Base-by-base conservation (phyloP, 2,888 invertebrate genomes). In the Agrotis exclamationis region DNA sequence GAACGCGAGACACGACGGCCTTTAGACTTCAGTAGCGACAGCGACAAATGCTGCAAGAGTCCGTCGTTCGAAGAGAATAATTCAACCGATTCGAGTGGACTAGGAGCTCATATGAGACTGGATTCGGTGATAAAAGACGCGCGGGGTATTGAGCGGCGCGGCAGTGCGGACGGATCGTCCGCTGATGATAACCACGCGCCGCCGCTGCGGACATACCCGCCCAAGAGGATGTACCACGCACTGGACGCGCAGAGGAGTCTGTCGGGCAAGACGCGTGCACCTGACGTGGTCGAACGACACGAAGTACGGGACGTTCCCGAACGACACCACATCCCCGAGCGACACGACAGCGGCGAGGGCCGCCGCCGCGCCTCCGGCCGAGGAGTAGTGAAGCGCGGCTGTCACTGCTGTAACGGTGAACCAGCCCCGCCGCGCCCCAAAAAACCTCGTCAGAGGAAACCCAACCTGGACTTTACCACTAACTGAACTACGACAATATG, bases 391-490 rank as follows among this genome's bases (percentile, higher is more conserved):
- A 97, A 97, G 82, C 96, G 97, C 54, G 97, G 96, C 63, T 97
- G 97, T 86, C 96, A 96, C 48, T 97, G 97, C 89, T 97, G 97
- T 89, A 96, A 94, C 87, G 97, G 97, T 11, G 94, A 96, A 0
- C 96, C 97, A 1, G 96, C 96, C 4, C 95, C 97, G 13, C 94
- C 95, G 0, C 92, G 96, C 56, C 95, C 97, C 64, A 96, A 97
- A 83, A 92, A 93, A 66, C 88, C 95, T 0, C 86, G 95, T 11
- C 93, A 90, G 69, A 89, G 90, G 57, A 94, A 94, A 80, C 91
- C 91, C 20, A 87, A 86, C 63, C 81, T 89, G 56, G 95, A 95
- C 80, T 94, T 92, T 77, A 83, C 85, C 48, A 72, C 85, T 67
- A 83, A 86, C 76, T 82, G 70, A 85, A 51, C 63, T 64, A 28